Evolutionary conservation across 2,888 invertebrate genomes (phyloP).

Genomic region (Apocheima hispidaria): DNA sequence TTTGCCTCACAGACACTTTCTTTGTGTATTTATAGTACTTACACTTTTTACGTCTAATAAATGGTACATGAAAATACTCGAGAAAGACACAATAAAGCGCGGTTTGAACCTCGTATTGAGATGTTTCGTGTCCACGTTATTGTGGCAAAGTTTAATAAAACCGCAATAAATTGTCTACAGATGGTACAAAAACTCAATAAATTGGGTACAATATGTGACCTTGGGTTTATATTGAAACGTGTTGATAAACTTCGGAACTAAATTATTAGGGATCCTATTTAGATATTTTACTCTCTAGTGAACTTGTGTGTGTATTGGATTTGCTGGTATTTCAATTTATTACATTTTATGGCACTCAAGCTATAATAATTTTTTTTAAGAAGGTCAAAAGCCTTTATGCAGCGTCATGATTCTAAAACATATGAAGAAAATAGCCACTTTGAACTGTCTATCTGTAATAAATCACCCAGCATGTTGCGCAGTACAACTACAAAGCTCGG

Average conservation of each 20-base stretch:
- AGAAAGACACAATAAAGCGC: slow-evolving; percentile 14
- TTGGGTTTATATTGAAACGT: neutral
- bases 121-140: slow-evolving; percentile 8
- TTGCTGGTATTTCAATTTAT: no score
- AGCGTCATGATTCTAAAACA: no score
- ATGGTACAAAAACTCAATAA: slow-evolving; percentile 2
- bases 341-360: no score
- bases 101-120: slow-evolving; percentile 24
- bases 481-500: no score
- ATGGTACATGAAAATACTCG: slow-evolving; percentile 29
- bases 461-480: no score
- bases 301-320: no score
- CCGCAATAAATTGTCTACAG: slow-evolving; percentile 12
- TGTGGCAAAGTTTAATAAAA: slow-evolving; percentile 10
- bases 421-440: no score
- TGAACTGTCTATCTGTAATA: no score
- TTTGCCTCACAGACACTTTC: slow-evolving; percentile 29
- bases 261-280: neutral
- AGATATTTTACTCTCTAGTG: no score
- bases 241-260: neutral
- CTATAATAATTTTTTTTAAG: no score
- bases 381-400: no score
- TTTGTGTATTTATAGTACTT: slow-evolving; percentile 34
- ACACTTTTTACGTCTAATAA: slow-evolving; percentile 34
- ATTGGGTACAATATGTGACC: neutral